These are phyloP conservation scores for Tryphoninae sp. DNA, from an alignment of 2,888 invertebrate species.

Conservation along the genomic window DNA sequence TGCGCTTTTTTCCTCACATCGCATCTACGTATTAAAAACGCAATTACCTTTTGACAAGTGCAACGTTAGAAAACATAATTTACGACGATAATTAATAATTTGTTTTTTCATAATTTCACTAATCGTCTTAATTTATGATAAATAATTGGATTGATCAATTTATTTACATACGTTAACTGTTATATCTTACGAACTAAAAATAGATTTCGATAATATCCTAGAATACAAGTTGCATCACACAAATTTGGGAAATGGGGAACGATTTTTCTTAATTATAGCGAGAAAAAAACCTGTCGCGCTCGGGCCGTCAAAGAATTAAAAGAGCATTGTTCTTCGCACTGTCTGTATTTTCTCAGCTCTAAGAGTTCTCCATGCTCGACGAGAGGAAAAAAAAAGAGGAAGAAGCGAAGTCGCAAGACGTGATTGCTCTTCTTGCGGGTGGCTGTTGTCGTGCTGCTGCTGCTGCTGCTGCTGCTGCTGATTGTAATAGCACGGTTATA, in stretches of 20 bases:
- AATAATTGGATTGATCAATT: too few species aligned
- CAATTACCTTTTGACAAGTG: too few species aligned
- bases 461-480: constrained; percentile 2
- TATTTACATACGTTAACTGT: too few species aligned
- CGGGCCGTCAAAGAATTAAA: neutral
- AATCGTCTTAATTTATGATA: too few species aligned
- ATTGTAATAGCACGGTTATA: constrained; percentile 16
- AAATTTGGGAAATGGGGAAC: neutral
- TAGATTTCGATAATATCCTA: too few species aligned
- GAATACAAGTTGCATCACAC: too few species aligned
- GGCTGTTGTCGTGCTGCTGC: neutral
- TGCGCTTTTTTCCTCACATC: too few species aligned
- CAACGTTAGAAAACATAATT: too few species aligned
- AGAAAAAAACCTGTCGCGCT: neutral
- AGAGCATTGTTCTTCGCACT: neutral
- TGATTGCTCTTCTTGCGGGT: constrained; percentile 15
- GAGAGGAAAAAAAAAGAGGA: neutral
- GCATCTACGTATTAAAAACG: too few species aligned
- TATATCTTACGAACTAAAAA: too few species aligned
- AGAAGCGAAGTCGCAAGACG: neutral
- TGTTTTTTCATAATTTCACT: too few species aligned
- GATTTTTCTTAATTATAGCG: neutral
- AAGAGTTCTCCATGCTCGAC: neutral
- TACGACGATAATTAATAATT: too few species aligned
- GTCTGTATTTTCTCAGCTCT: neutral